Base-by-base conservation (phyloP, 2,888 invertebrate genomes). In the Ectobius pallidus region DNA sequence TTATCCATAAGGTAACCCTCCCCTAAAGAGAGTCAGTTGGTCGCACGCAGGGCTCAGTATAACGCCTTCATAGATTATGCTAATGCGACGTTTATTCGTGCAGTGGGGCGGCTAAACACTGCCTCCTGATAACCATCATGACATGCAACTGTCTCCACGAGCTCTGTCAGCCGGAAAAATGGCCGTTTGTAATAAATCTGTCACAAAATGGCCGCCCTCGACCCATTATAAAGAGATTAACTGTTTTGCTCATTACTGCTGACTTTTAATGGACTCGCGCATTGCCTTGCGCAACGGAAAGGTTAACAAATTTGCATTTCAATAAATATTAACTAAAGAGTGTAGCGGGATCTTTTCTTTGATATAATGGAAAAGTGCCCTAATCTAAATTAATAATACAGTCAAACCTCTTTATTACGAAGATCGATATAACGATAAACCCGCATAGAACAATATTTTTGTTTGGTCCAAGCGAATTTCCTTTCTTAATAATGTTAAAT, bases 51-150 rank as follows among this genome's bases (percentile, higher is more conserved):
- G 20, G 14, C 52, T 3, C 14, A 14, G n/a, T n/a, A n/a, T n/a
- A 52, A 52, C 52, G 2, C 52, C 25, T 9, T 25, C 52, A 52
- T 52, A 52, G 52, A 18, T 52, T 52, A 52, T 52, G 52, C 52
- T 25, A 22, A 52, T 52, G 52, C 25, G 52, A 52, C 52, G 25
- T 25, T 52, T 22, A 22, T 46, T 46, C n/a, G 46, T 18, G 62
- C 62, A 62, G 14, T 62, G 62, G 20, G 22, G 32, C 63, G 63
- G 32, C 42, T 63, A 63, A 63, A 63, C 63, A 25, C 22, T 6
- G 22, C n/a, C 14, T 22, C 22, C 22, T 20, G 63, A 63, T 63
- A 63, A 63, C 9, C 42, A 63, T 63, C 63, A 22, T 42, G 22
- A 63, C 46, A 46, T 20, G 46, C 52, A 52, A 22, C 25, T 22